Conservation (phyloP, 2,797 vertebrate genomes). For the Neosalanx taihuensis region DNA sequence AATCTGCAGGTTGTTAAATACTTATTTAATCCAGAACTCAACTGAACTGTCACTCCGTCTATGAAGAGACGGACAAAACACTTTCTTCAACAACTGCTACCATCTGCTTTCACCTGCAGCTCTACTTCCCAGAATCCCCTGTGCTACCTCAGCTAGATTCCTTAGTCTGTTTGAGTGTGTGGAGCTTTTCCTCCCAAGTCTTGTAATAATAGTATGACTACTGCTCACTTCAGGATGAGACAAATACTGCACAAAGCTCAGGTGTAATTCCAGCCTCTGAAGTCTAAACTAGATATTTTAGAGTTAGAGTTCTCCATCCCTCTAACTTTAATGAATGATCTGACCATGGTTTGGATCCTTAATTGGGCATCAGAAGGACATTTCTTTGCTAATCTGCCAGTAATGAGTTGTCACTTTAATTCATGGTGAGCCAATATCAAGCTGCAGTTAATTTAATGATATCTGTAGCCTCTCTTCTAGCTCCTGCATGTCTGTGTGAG, state of each 20-base stretch:
- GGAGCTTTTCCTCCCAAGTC: constrained; percentile 23
- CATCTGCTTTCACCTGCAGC: constrained; percentile 22
- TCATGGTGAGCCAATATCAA: constrained; percentile 14
- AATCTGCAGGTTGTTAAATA: too few relatives aligned
- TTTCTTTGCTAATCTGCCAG: constrained; percentile 7
- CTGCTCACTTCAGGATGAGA: constrained; percentile 32
- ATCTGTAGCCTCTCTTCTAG: neutral
- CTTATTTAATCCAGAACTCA: too few relatives aligned
- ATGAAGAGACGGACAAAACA: too few relatives aligned
- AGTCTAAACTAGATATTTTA: constrained; percentile 13
- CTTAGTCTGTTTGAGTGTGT: constrained; percentile 23
- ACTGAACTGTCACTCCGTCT: too few relatives aligned
- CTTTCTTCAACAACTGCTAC: constrained; percentile 3
- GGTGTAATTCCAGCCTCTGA: constrained; percentile 11
- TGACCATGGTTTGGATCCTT: constrained; percentile 1
- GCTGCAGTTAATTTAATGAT: neutral
- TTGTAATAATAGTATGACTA: constrained; percentile 44
- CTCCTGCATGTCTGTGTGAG: constrained; percentile 8
- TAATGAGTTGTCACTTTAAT: constrained; percentile 8
- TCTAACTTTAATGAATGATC: constrained; percentile 17
- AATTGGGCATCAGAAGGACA: neutral
- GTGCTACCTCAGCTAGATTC: neutral
- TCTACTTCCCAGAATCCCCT: constrained; percentile 16
- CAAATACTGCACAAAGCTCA: constrained; percentile 27
- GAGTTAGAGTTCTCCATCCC: neutral